phyloP scores from a whole-genome alignment of 2,888 invertebrate genomes.

The Hypomecis punctinalis region DNA sequence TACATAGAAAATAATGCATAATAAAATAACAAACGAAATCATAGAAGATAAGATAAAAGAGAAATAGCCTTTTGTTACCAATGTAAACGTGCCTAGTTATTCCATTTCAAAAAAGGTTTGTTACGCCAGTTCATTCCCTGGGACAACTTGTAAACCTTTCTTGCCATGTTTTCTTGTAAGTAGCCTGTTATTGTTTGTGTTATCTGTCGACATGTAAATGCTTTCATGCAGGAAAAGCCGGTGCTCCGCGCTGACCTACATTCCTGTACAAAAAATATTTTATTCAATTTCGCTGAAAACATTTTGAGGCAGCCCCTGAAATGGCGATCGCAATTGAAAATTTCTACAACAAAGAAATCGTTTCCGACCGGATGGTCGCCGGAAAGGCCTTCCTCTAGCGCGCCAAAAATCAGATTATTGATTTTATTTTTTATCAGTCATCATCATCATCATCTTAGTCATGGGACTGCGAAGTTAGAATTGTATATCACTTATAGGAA shows the following conservation, averaged over 20 bases:
- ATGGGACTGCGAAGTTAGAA: too few species aligned
- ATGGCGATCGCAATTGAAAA: conserved; percentile 22
- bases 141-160: conserved; percentile 6
- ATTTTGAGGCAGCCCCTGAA: conserved; percentile 9
- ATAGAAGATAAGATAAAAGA: too few species aligned
- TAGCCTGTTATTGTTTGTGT: conserved; percentile 20
- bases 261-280: conserved; percentile 11
- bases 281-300: conserved; percentile 13
- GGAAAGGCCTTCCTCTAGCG: conserved; percentile 9
- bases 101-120: background rate
- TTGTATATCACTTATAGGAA: background rate
- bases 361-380: conserved; percentile 20
- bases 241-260: conserved; percentile 19
- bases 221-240: conserved; percentile 13
- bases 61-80: too few species aligned
- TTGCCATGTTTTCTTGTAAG: conserved; percentile 13
- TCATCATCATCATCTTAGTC: too few species aligned
- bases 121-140: conserved; percentile 1
- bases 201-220: conserved; percentile 27
- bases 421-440: conserved; percentile 6
- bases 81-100: too few species aligned
- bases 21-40: too few species aligned
- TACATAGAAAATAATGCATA: too few species aligned
- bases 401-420: conserved; percentile 1
- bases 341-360: conserved; percentile 18